Evolutionary conservation across 2,797 vertebrate genomes (phyloP), one percentile per base, ranked within the genome.

Genomic region (Bufotes viridis): DNA sequence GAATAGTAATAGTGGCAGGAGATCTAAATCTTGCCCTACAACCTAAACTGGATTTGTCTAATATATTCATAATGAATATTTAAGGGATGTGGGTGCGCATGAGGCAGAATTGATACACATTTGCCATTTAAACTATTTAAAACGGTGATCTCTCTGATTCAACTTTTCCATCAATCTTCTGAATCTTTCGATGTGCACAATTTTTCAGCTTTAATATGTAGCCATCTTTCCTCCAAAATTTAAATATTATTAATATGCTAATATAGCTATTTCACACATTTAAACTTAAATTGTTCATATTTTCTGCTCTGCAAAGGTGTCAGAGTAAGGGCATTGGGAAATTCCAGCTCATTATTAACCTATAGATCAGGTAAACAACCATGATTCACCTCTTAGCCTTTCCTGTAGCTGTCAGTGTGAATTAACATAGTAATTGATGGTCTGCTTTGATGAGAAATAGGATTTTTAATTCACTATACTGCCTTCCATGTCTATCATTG

Each of bases 391-490:
- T 78, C 17, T 69, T 87, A 87, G 49, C 85, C 85, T 87, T 74
- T 81, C 55, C 53, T 87, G 53, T 81, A 81, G 49, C 85, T 29
- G 65, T 26, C 85, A 81, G 55, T 58, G 63, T 70, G 78, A 79
- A 87, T 87, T 87, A 87, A 61, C 85, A 87, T 87, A 87, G 85
- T 81, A 87, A 87, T 87, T 87, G 78, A 87, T 81, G 49, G 78
- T 78, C 78, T 70, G 53, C 78, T 81, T 87, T 87, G 67, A 87
- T 87, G 85, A 69, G 72, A 87, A 87, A 72, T 81, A 51, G 85
- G 78, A 87, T 87, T 81, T 87, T 87, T 87, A 74, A 81, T 87
- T 87, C 67, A 87, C 78, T 81, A 49, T 81, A 79, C 85, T 22
- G n/a, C 26, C 76, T 86, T 70, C 76, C 78, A 81, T 51, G 65